Evolutionary conservation across 2,797 vertebrate species (phyloP).

Genomic region (Pipistrellus pygmaeus): DNA sequence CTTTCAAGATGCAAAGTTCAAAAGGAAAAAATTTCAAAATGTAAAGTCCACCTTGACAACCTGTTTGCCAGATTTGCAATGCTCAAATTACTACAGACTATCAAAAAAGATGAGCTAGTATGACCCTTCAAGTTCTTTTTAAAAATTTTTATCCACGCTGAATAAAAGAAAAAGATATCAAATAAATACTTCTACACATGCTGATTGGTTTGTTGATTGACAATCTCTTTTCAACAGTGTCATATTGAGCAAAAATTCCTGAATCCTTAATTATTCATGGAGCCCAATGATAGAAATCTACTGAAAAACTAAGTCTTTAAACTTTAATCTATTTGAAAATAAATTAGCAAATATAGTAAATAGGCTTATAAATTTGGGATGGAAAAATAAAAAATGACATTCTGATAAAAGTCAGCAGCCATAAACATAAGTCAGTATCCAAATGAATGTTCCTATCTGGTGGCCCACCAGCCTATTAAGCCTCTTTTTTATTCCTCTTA

Average conservation of each 20-base stretch:
- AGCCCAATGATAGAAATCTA: conserved; percentile 9
- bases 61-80: not conserved
- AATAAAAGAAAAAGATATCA: conserved; percentile 6
- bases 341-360: conserved; percentile 20
- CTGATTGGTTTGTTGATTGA: not conserved
- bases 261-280: conserved; percentile 26
- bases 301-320: not conserved
- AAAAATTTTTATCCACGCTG: not conserved
- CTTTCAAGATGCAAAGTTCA: conserved; percentile 52
- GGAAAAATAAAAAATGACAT: conserved; percentile 9
- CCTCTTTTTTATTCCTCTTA: not conserved
- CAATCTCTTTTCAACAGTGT: conserved; percentile 19
- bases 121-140: not conserved
- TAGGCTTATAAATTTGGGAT: not conserved
- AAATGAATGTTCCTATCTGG: not conserved
- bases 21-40: conserved; percentile 43
- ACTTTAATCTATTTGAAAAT: conserved; percentile 29
- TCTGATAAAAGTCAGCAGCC: not conserved
- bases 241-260: not conserved
- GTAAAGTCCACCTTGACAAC: not conserved
- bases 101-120: not conserved
- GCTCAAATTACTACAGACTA: not conserved
- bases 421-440: not conserved
- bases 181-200: not conserved
- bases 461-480: not conserved